These are phyloP conservation scores for Cheilosia pagana DNA, from an alignment of 2,888 invertebrate species.

Conservation along the genomic window DNA sequence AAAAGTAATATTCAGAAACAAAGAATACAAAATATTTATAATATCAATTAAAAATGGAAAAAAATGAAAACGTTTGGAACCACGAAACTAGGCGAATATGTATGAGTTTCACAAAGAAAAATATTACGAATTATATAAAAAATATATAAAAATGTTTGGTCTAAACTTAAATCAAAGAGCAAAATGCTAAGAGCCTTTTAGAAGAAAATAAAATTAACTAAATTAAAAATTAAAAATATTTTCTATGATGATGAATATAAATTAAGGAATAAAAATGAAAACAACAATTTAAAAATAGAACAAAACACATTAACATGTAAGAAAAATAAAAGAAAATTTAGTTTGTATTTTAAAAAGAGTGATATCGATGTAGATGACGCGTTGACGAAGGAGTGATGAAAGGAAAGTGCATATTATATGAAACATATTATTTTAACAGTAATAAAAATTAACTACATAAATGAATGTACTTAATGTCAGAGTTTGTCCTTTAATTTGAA, in stretches of 20 bases:
- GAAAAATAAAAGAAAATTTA: slow-evolving; percentile 26
- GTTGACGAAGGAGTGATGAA: slow-evolving; percentile 50
- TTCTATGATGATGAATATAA: slow-evolving; percentile 49
- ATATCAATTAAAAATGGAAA: slow-evolving; percentile 8
- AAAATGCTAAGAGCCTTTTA: slow-evolving; percentile 59
- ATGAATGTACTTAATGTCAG: not conserved
- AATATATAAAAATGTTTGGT: not conserved
- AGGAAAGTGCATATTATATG: slow-evolving; percentile 69
- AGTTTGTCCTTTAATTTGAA: not conserved
- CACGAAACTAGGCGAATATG: slow-evolving; percentile 16
- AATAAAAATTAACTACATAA: slow-evolving; percentile 63
- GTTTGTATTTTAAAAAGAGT: slow-evolving; percentile 66
- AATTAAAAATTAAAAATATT: slow-evolving; percentile 44
- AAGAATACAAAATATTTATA: slow-evolving; percentile 24
- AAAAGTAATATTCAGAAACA: slow-evolving; percentile 11
- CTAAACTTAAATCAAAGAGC: slow-evolving; percentile 24
- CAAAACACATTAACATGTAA: slow-evolving; percentile 12
- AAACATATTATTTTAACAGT: slow-evolving; percentile 70
- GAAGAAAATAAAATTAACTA: slow-evolving; percentile 37
- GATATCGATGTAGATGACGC: slow-evolving; percentile 60
- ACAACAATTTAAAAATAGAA: slow-evolving; percentile 14
- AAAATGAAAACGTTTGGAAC: not conserved
- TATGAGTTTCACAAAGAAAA: slow-evolving; percentile 34
- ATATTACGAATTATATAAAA: slow-evolving; percentile 8
- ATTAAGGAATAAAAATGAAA: slow-evolving; percentile 23